phyloP scores from a whole-genome alignment of 2,888 invertebrate species.

The Meteorus cinctellus region DNA sequence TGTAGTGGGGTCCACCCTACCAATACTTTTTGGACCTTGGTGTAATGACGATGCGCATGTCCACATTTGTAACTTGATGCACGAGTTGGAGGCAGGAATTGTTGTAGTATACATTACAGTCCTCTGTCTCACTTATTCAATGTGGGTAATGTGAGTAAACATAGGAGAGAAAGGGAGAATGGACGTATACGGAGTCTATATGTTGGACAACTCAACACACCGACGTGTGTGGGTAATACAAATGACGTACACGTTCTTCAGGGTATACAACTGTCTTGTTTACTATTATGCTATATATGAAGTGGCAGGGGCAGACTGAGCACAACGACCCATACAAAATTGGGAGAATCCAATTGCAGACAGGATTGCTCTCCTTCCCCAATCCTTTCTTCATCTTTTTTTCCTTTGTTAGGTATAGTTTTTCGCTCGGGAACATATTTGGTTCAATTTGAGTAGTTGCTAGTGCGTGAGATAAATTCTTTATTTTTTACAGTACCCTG shows the following conservation, averaged over 20 bases:
- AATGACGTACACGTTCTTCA: not conserved
- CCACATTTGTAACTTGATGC: not conserved
- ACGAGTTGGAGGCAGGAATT: not conserved
- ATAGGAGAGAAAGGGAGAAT: not conserved
- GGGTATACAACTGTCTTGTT: not conserved
- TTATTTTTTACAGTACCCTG: not conserved
- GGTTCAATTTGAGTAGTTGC: not conserved
- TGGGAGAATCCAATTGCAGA: conserved; percentile 27
- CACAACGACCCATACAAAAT: conserved; percentile 30
- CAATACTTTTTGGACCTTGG: not conserved
- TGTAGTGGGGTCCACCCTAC: not conserved
- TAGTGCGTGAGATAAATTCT: not conserved
- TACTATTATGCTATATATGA: conserved; percentile 4
- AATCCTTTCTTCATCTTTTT: not conserved
- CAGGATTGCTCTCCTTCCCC: conserved; percentile 6
- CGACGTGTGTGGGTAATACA: not conserved
- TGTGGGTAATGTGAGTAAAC: not conserved
- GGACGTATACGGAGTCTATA: not conserved
- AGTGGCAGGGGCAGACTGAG: not conserved
- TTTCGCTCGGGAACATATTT: not conserved
- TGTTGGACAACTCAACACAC: not conserved
- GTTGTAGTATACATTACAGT: conserved; percentile 3
- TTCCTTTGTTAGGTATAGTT: not conserved
- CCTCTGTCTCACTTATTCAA: not conserved
- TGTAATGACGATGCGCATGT: not conserved